Percentiles rank a stretch among this genome's conserved stretches.
Evolutionary conservation across 2,113 vertebrate genomes (phyloP).

Genomic region (Coptodon rendalli): DNA sequence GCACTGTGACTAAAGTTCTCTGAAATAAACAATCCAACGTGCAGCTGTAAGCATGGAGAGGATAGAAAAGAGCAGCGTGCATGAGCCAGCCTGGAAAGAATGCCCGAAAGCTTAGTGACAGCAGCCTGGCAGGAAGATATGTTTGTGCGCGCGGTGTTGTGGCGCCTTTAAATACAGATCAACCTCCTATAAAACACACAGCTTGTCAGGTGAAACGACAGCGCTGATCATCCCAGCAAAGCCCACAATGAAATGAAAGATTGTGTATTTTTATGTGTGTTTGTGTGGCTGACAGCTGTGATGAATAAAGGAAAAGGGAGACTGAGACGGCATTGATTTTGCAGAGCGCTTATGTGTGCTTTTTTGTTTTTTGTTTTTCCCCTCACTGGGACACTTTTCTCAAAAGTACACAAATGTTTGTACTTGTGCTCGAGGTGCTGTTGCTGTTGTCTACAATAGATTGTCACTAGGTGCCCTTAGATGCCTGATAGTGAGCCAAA

Average conservation of each 20-base stretch:
- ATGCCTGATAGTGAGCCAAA: constrained; percentile 16
- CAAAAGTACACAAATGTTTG: not conserved
- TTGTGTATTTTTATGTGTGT: not conserved
- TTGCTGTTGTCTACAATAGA: constrained; percentile 8
- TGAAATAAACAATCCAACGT: constrained; percentile 24
- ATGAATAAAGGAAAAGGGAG: constrained; percentile 13
- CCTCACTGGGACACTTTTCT: not conserved
- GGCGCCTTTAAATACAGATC: constrained; percentile 21
- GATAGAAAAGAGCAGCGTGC: not conserved
- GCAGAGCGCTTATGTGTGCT: not conserved
- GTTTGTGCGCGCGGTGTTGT: not conserved
- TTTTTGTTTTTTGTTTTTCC: not conserved
- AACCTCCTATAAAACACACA: constrained; percentile 6
- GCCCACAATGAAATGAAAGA: not conserved
- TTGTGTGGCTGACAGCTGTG: constrained; percentile 3
- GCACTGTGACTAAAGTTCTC: not conserved
- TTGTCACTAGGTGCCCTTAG: constrained; percentile 3
- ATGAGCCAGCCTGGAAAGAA: constrained; percentile 47
- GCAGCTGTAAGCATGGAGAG: not conserved
- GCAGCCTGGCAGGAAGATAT: constrained; percentile 5
- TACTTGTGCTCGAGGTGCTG: not conserved
- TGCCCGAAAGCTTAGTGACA: constrained; percentile 25
- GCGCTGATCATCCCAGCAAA: constrained; percentile 2
- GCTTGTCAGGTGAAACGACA: constrained; percentile 29
- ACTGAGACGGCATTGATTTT: constrained; percentile 4